Base-by-base conservation (phyloP, 2,797 vertebrate genomes). In the Sebastes steindachneri region DNA sequence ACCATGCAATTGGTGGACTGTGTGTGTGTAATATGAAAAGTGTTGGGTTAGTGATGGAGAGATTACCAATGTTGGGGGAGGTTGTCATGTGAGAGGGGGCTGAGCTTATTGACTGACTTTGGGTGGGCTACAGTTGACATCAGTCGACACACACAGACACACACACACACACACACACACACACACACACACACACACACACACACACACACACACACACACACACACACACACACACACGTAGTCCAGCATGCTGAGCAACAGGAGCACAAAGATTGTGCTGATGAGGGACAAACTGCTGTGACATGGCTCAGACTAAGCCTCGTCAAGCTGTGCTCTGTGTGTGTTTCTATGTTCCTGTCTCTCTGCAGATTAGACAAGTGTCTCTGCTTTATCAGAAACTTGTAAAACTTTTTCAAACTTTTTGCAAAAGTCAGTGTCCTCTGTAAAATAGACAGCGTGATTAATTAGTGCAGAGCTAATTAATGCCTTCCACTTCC, bases 251-350 rank as follows among this genome's bases (percentile, higher is more conserved):
- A 25, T 58, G 71, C 89, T 85, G 82, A 86, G 85, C 84, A 85
- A 78, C 80, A 84, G 85, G 55, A 88, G 63, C 71, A 88, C 85
- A 92, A 85, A 68, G 75, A 83, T 89, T 91, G 31, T 93, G 92
- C 90, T 93, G 91, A 90, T 92, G 88, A 79, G 60, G 71, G 79
- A 62, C 75, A 84, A 85, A 82, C 85, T 68, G 65, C 66, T 86
- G 78, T 79, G 82, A 81, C 65, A 48, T 66, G 63, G 65, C 82
- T 87, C 77, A 81, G 79, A 79, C 83, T 86, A 86, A 89, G 84
- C 75, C 82, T 77, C 15, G 65, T 88, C 72, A 86, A 80, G 73
- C 90, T 85, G 77, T 74, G 45, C 73, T 74, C 31, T 63, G 62
- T 73, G 48, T 79, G 48, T 66, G 33, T 73, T 60, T 78, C 11